Evolutionary conservation across 2,113 vertebrate genomes (phyloP), one percentile per base, ranked within the genome.

Genomic region (Falco punctatus): DNA sequence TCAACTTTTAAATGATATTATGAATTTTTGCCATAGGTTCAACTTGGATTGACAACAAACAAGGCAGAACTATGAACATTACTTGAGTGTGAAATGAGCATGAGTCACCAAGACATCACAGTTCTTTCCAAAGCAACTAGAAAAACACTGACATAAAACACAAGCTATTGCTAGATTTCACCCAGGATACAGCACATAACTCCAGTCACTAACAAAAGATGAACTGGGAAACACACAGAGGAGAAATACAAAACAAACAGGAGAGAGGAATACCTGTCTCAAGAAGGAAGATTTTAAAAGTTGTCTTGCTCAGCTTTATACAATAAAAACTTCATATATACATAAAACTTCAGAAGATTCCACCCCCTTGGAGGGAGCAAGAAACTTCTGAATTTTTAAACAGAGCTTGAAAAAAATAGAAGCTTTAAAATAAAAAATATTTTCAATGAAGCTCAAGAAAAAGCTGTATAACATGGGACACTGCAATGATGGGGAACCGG

Each of bases 311-410:
- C 51, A 92, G 59, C 70, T 90, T 74, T 70, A 54, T 62, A 49
- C 12, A 70, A 12, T 74, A 90, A 38, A 38, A 38, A 38, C 38
- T 38, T 38, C 38, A 38, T 38, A 38, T 38, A 38, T 38, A 38
- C 38, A 28, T 12, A 81, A 80, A 83, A 77, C 33, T 77, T 70
- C 12, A 73, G 46, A 86, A 78, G 46, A 24, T 10, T 57, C 69
- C 28, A 38, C 7, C 8, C 17, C 40, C 32, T 67, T 77, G 69
- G 69, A 93, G 64, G 20, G 28, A 83, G 49, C 6, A 78, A 69
- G 28, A 94, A 90, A 70, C 28, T 64, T 89, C 72, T 93, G 59
- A 69, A 91, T 83, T 89, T 93, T 94, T 93, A 55, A 91, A 38
- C 5, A 93, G 52, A 70, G 15, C 13, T 77, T 88, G 35, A 23